Base-by-base conservation (phyloP, 2,888 invertebrate genomes). In the Spilarctia lutea region DNA sequence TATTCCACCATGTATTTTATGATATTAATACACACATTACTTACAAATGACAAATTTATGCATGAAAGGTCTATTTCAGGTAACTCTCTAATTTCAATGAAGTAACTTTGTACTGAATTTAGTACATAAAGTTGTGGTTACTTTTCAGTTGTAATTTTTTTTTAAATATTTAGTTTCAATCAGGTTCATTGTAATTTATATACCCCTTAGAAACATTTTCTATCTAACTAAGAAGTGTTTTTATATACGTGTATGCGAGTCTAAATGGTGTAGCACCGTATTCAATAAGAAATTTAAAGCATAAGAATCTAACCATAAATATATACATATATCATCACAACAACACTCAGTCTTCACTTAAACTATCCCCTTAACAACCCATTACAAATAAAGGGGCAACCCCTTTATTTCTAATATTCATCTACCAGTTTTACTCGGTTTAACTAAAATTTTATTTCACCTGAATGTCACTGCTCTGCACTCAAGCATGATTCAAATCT, bases 81-180 rank as follows among this genome's bases (percentile, higher is more conserved):
- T 1, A 60, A 27, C 4, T 60, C 2, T 56, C 24, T 52, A 52
- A 24, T 52, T 24, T 2, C 10, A 52, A 60, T 60, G 10, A 24
- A n/a, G 3, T n/a, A 10, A n/a, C n/a, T n/a, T 10, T 56, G n/a
- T 56, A n/a, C n/a, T 56, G n/a, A 56, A n/a, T 56, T 56, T 10
- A 1, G 10, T n/a, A n/a, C n/a, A n/a, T 10, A 56, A n/a, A n/a
- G 1, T 24, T 24, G 24, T n/a, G 0, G n/a, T 1, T 7, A 1
- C 24, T 6, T 24, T 20, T 52, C 24, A 20, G 24, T 52, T 7
- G 7, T 52, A 52, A 24, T 8, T 52, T 52, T 52, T 52, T 1
- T 52, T 52, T 52, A 18, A 52, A 52, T 10, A 24, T 48, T 48
- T 48, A 20, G 52, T 52, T 52, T 8, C 18, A 48, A 18, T 48